Evolutionary conservation across 2,113 vertebrate species (phyloP).

Genomic region (Tretioscincus oriximinensis): DNA sequence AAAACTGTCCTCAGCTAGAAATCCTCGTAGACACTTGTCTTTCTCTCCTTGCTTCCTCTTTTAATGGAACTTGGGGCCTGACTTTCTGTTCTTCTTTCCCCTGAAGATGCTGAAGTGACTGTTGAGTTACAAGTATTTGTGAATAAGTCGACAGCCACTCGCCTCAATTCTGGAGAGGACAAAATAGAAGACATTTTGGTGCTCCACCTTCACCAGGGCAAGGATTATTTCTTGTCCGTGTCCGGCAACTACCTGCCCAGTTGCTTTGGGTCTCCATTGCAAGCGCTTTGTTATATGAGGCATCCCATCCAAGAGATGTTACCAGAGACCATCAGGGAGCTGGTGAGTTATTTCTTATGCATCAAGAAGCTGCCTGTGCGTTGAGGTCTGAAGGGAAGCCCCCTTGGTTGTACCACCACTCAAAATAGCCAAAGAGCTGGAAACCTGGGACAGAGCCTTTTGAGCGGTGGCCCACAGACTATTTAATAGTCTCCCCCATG

Average conservation of each 20-base stretch:
- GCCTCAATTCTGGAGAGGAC: conserved; percentile 84
- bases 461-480: too few species aligned
- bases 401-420: too few species aligned
- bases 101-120: conserved; percentile 79
- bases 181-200: conserved; percentile 93
- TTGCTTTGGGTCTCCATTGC: conserved; percentile 89
- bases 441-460: too few species aligned
- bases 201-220: conserved; percentile 88
- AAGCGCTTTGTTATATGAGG: conserved; percentile 81
- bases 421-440: too few species aligned
- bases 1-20: neutral
- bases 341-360: conserved; percentile 75
- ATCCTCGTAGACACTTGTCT: neutral
- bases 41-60: neutral
- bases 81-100: conserved; percentile 13
- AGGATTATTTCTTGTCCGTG: conserved; percentile 94
- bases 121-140: conserved; percentile 92
- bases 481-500: too few species aligned
- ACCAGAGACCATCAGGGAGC: conserved; percentile 71
- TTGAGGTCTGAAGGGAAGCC: too few species aligned
- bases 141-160: conserved; percentile 88
- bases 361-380: too few species aligned
- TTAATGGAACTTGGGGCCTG: neutral
- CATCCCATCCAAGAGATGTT: conserved; percentile 89
- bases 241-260: conserved; percentile 91